Evolutionary conservation across 23 tunicate species (phyloP), one percentile per base, ranked within the genome.

Genomic region (Phallusia fumigata): DNA sequence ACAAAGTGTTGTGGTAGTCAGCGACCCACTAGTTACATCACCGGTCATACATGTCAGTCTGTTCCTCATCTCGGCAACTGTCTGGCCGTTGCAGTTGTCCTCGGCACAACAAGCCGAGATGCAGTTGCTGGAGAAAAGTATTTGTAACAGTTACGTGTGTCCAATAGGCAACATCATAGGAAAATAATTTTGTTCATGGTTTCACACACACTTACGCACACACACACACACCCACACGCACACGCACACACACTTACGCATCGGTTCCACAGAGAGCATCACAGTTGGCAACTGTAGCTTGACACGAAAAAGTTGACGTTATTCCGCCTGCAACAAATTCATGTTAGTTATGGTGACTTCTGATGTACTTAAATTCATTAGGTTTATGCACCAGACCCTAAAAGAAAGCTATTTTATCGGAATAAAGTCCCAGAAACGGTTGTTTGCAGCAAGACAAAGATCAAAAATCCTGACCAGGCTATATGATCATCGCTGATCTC

Each of bases 1-100:
- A 58, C 69, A 58, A 1, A 24, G 26, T 13, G 16, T 58, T 21
- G 28, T 24, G 11, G 26, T 16, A 6, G 28, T 24, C 69, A 58
- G 69, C 13, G 11, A 5, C 28, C 15, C 28, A 24, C 69, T 24
- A 58, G 26, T 24, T 2, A 24, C 69, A 13, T 22, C 28, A 21
- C 69, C 69, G 13, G 69, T 58, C 69, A 58, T 58, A 58, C 69
- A 58, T 24, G 28, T 58, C 28, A 58, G 69, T 21, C 26, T 24
- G 28, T 58, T 58, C 28, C 69, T 58, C 69, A 58, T 58, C 13
- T 58, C 69, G 8, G 69, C 69, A 58, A 58, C 69, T 58, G 69
- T 58, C 28, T 58, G 69, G 3, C 69, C 28, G 69, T 58, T 58
- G 69, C 69, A 58, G 69, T 58, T 58, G 13, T 58, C 69, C 16